Evolutionary conservation across 2,797 vertebrate genomes (phyloP).

Genomic region (Rhinatrema bivittatum): DNA sequence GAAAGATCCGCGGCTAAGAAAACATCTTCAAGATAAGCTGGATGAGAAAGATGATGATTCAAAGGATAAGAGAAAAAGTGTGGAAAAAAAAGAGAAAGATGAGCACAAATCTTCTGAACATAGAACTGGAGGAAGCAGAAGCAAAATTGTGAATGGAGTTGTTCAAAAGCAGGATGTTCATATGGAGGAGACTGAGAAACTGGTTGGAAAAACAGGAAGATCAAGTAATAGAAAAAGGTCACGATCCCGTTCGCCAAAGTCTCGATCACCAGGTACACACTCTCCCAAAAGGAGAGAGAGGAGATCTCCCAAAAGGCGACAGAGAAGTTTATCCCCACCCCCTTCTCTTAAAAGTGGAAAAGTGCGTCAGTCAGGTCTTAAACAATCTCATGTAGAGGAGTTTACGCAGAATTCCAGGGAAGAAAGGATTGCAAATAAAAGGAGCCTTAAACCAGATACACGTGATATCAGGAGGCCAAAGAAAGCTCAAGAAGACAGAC

Average conservation of each 20-base stretch:
- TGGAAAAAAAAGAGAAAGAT: constrained; percentile 81
- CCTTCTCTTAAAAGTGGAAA: constrained; percentile 68
- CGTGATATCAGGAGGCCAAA: constrained; percentile 76
- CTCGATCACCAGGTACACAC: constrained; percentile 61
- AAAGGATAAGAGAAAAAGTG: constrained; percentile 77
- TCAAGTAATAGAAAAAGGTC: constrained; percentile 79
- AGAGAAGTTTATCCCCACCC: constrained; percentile 74
- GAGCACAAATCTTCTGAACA: constrained; percentile 65
- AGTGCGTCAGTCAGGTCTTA: constrained; percentile 54
- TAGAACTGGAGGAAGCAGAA: constrained; percentile 57
- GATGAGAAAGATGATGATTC: constrained; percentile 73
- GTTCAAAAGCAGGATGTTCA: constrained; percentile 66
- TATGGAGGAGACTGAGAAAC: constrained; percentile 64
- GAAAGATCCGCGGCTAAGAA: constrained; percentile 83
- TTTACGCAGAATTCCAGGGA: constrained; percentile 60
- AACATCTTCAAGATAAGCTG: constrained; percentile 72
- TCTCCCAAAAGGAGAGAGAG: constrained; percentile 88
- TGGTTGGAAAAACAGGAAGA: constrained; percentile 66
- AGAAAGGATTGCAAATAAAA: constrained; percentile 69
- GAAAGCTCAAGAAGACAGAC: constrained; percentile 76
- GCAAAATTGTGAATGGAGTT: constrained; percentile 76
- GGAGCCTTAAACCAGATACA: constrained; percentile 59
- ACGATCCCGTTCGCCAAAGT: constrained; percentile 71
- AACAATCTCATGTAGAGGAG: constrained; percentile 67
- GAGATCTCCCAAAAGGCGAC: constrained; percentile 77